Conservation (phyloP, 2,113 vertebrate species). For the Hyperopisus bebe region DNA sequence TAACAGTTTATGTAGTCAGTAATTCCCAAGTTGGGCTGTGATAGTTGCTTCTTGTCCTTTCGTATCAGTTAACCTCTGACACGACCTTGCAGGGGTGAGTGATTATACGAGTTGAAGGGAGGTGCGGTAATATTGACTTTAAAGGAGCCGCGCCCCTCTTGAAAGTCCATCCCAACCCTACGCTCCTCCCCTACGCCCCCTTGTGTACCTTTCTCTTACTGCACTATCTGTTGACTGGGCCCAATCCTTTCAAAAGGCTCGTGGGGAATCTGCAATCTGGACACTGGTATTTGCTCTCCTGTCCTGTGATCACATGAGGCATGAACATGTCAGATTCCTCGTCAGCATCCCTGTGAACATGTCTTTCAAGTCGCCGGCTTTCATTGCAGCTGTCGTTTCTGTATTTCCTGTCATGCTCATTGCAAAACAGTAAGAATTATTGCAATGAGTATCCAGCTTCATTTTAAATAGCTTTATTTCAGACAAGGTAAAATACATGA, state of each 20-base stretch:
- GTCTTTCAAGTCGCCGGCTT: background rate
- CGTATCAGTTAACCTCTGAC: background rate
- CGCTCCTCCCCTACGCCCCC: background rate
- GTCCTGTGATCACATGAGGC: background rate
- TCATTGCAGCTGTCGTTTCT: background rate
- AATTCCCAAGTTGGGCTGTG: background rate
- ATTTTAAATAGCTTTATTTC: background rate
- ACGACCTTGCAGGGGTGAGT: slow-evolving; percentile 1
- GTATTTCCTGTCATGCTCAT: background rate
- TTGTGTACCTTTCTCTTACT: background rate
- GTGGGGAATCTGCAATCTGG: background rate
- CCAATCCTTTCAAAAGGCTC: background rate
- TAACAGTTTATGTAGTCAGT: slow-evolving; percentile 3
- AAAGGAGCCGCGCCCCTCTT: background rate
- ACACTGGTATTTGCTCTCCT: background rate
- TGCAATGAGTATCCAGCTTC: background rate
- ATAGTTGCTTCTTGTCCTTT: background rate
- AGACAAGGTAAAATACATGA: background rate
- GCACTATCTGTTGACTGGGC: background rate
- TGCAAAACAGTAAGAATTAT: background rate
- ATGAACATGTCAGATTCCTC: background rate
- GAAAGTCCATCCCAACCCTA: background rate
- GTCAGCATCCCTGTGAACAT: background rate
- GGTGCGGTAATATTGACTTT: background rate
- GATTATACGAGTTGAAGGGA: background rate